Evolutionary conservation across 2,888 invertebrate species (phyloP).

Genomic region (Dasysyrphus albostriatus): DNA sequence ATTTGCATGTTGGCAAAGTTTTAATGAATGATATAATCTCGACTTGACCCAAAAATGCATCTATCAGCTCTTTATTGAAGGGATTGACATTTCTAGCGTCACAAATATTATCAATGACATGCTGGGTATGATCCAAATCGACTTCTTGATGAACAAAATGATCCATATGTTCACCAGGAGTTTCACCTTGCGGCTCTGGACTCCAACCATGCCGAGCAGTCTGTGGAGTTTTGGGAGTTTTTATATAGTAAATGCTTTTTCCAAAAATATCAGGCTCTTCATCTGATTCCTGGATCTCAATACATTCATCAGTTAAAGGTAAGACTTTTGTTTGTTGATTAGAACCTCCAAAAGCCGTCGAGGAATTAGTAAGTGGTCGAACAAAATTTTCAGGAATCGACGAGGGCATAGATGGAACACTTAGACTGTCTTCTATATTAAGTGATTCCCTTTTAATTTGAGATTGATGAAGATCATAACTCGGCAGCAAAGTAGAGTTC

Average conservation of each 20-base stretch:
- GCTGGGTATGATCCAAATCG: constrained; percentile 78
- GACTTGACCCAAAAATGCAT: constrained; percentile 87
- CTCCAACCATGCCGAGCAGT: constrained; percentile 78
- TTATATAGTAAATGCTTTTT: constrained; percentile 80
- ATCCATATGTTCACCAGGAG: constrained; percentile 45
- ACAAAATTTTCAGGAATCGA: not conserved
- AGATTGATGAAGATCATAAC: constrained; percentile 52
- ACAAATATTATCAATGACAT: constrained; percentile 77
- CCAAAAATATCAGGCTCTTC: constrained; percentile 74
- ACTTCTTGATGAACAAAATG: constrained; percentile 78
- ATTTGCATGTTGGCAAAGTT: constrained; percentile 85
- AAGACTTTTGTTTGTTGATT: not conserved
- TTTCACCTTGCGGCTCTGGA: constrained; percentile 69
- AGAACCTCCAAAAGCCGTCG: not conserved
- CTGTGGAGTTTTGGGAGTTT: constrained; percentile 80
- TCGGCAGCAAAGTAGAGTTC: constrained; percentile 81
- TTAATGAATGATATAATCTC: constrained; percentile 88
- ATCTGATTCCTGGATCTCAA: constrained; percentile 65
- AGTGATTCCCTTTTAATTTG: constrained; percentile 76
- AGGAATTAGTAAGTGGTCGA: not conserved
- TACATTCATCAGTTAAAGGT: constrained; percentile 22
- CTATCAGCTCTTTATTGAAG: constrained; percentile 89
- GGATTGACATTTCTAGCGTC: constrained; percentile 88
- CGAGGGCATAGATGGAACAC: not conserved
- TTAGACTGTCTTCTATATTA: not conserved